Evolutionary conservation across 2,797 vertebrate genomes (phyloP).

Genomic region (Uromys caudimaculatus): DNA sequence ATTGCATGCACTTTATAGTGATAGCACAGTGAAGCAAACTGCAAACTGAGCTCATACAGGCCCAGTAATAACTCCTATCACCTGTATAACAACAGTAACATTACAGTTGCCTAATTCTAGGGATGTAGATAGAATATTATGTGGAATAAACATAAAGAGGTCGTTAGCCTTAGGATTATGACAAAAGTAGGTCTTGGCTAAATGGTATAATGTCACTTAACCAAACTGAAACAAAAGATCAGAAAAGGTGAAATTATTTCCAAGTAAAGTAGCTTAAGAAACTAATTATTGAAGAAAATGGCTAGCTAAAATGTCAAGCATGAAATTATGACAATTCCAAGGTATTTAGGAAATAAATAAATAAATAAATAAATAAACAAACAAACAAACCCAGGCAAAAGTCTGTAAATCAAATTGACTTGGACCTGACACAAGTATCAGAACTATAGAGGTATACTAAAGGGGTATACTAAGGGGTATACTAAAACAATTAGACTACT

Average conservation of each 20-base stretch:
- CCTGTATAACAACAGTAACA: neutral
- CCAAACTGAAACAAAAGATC: neutral
- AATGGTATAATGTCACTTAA: neutral
- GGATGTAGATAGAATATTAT: neutral
- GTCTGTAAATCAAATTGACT: neutral
- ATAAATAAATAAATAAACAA: too few relatives aligned
- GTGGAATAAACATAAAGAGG: too few relatives aligned
- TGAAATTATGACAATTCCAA: neutral
- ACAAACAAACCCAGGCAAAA: neutral
- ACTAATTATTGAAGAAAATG: neutral
- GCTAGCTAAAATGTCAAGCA: neutral
- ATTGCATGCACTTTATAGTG: neutral
- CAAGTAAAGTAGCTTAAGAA: neutral
- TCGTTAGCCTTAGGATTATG: neutral
- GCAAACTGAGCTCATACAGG: neutral
- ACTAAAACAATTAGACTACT: neutral
- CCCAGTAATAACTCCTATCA: neutral
- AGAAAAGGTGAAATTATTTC: neutral
- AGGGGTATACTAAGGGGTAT: neutral
- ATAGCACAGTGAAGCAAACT: neutral
- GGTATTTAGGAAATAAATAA: neutral
- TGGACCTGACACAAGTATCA: neutral
- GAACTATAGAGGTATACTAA: neutral
- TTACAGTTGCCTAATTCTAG: neutral
- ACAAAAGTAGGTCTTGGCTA: neutral